Base-by-base conservation (phyloP, 1,140 invertebrate species). In the Drosophila grimshawi region DNA sequence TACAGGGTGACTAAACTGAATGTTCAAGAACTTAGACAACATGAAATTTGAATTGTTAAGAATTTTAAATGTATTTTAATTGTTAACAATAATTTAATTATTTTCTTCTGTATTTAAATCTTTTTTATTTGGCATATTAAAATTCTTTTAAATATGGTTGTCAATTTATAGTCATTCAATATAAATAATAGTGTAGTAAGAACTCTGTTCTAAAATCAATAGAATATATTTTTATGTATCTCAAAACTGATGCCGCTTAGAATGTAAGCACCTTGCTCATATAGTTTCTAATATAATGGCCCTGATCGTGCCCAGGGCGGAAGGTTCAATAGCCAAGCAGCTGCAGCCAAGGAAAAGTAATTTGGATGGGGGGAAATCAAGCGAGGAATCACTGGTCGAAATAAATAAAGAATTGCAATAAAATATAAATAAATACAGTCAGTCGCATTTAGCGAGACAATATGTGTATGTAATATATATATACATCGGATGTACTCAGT, bases 371-470 rank as follows among this genome's bases (percentile, higher is more conserved):
- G 41, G 39, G 30, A 6, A 45, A 32, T 33, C 33, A 10, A 32
- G 37, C 5, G 53, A 65, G 43, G 8, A 69, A 69, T 62, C 45
- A 62, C 56, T 65, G 67, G 86, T 76, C 61, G 71, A 79, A 86
- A 86, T 86, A 81, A 86, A 86, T 86, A 72, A 81, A 79, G 80
- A 82, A 88, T 79, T 73, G 79, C 60, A 55, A 81, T 82, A 67
- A 78, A 86, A 72, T 86, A 86, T 72, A 86, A 82, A 86, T 86
- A 80, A 63, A 66, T 56, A 45, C 70, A 43, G 48, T 49, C 11
- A 5, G 7, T 43, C 37, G 39, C 5, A 43, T 43, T 43, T 43
- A n/a, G 10, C 10, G 61, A 45, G 51, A 49, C 64, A 51, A 69
- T 69, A 35, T 43, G n/a, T 3, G n/a, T 39, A n/a, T 43, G n/a